A percentile compares a stretch with the other conserved stretches of the same genome.
These are phyloP conservation scores for Monochamus saltuarius DNA, from an alignment of 1,140 invertebrate genomes.

Conservation along the genomic window DNA sequence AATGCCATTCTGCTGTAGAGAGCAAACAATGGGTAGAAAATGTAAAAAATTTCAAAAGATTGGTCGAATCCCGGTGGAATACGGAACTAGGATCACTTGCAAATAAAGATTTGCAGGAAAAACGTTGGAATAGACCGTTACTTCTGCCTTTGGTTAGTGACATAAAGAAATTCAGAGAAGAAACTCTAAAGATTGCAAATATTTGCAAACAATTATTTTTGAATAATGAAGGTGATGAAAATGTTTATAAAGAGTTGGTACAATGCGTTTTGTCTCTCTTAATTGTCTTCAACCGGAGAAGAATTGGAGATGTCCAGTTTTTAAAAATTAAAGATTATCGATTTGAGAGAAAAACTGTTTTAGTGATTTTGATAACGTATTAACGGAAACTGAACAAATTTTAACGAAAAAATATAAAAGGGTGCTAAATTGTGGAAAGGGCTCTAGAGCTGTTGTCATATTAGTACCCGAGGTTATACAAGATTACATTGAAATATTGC, in stretches of 20 bases:
- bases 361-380: too few species aligned
- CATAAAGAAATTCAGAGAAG: constrained; percentile 14
- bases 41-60: constrained; percentile 31
- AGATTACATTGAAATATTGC: too few species aligned
- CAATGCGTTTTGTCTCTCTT: too few species aligned
- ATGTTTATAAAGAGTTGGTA: constrained; percentile 24
- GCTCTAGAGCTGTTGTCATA: too few species aligned
- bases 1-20: constrained; percentile 22
- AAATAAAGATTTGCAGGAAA: constrained; percentile 35
- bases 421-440: too few species aligned
- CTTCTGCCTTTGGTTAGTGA: constrained; percentile 33
- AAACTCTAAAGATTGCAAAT: constrained; percentile 12
- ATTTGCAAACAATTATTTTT: background rate
- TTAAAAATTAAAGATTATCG: too few species aligned
- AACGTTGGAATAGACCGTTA: constrained; percentile 33
- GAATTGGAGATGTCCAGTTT: too few species aligned
- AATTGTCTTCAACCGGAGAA: too few species aligned
- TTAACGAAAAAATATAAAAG: too few species aligned
- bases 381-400: too few species aligned
- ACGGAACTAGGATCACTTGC: constrained; percentile 29
- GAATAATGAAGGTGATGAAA: constrained; percentile 1
- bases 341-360: too few species aligned
- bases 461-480: too few species aligned
- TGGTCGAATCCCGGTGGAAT: constrained; percentile 29
- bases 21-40: constrained; percentile 16